Evolutionary conservation across 2,797 vertebrate genomes (phyloP), one percentile per base, ranked within the genome.

Genomic region (Neopelma chrysocephalum): DNA sequence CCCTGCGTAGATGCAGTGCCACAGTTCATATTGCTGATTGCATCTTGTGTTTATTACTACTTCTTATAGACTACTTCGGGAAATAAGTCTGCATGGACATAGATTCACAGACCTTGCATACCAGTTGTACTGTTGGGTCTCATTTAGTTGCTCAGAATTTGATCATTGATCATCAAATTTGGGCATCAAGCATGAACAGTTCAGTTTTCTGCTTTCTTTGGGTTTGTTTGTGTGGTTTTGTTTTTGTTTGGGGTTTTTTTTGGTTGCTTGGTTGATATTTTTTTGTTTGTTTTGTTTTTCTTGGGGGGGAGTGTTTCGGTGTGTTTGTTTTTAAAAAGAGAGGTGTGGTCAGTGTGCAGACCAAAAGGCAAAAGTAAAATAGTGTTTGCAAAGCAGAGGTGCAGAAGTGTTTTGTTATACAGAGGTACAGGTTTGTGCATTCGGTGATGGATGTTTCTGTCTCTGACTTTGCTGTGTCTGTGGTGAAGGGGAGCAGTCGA

Each of bases 261-360:
- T 51, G 16, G 27, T 53, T 12, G 27, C 10, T 51, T 53, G 27
- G 27, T 27, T 27, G 22, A 16, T 34, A 12, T 40, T 70, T 25
- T n/a, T 77, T 12, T 15, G 11, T 29, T 14, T 31, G 31, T 18
- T 22, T 13, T 38, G 6, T 34, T 72, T 66, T 76, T 76, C 36
- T 53, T 4, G 0, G 0, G 9, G 17, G 9, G 8, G 38, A 16
- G 31, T 48, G 31, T 42, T 60, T 78, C 60, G 40, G n/a, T 47
- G 43, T 19, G 16, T 38, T 15, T 38, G 32, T 47, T 69, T 42
- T 65, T 23, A 5, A 7, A 50, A 53, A 80, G 7, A 26, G 14
- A 26, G 7, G 11, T 56, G 15, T 71, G 43, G 51, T 87, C 38
- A 47, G 15, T 7, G 16, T 57, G 31, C 42, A 47, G 31, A 10